Evolutionary conservation across 2,113 vertebrate genomes (phyloP), one percentile per base, ranked within the genome.

Genomic region (Myrmecobius fasciatus): DNA sequence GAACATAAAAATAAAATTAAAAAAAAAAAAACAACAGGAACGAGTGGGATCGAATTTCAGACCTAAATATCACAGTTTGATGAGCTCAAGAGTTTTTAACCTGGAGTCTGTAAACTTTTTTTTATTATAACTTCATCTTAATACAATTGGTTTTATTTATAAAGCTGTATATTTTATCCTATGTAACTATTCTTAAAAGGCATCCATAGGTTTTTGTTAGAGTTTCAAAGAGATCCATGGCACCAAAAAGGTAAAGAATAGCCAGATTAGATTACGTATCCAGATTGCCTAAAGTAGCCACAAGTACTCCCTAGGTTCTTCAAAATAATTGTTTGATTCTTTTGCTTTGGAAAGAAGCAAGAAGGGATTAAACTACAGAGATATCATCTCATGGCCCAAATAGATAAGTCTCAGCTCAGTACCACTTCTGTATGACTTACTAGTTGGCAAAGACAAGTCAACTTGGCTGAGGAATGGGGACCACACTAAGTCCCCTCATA

Each of bases 401-500:
- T 94, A 93, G 25, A 60, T 0, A 90, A 88, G 54, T 56, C 91
- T 91, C 36, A 0, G n/a, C 26, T 8, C 46, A 89, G 48, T 2
- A 7, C 24, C 53, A 67, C 24, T 47, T 53, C 91, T 20, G 22
- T 52, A 53, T n/a, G 91, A 67, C 12, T n/a, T 88, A n/a, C n/a
- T 31, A 2, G 48, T 28, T 92, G 67, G 67, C 89, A 53, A 89
- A 89, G 60, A 12, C 52, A 83, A 94, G 53, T 25, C 25, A 48
- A 22, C 28, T 89, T 47, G 7, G 31, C 60, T 92, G 48, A 60
- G 93, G 90, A 92, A 46, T 26, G 83, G 22, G 52, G 28, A 75
- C 91, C 91, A 93, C 52, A 25, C 93, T 49, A 54, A 94, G n/a
- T 83, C 67, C 67, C n/a, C n/a, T 83, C 67, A 83, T n/a, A 83